Base-by-base conservation (phyloP, 2,888 invertebrate genomes). In the Lithodes maja region DNA sequence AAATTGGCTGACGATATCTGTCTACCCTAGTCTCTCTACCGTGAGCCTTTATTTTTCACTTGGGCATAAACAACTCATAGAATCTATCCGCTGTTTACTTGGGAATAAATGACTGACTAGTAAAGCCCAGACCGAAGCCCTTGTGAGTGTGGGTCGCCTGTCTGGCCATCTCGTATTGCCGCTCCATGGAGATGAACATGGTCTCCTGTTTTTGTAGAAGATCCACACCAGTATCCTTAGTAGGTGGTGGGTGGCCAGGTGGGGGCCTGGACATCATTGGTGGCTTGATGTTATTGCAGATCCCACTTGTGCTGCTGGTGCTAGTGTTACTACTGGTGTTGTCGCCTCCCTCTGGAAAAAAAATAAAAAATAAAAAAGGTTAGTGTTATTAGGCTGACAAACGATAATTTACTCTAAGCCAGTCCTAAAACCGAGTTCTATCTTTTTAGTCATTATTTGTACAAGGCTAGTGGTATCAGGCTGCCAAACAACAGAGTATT, bases 91-190 rank as follows among this genome's bases (percentile, higher is more conserved):
- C n/a, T 3, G 49, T n/a, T 83, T 85, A 89, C 78, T 92, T 92
- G n/a, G 91, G 92, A 81, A 91, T 77, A 52, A 90, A 90, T 52
- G 91, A 89, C 71, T 90, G 90, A 79, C 90, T 91, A 69, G 92
- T 90, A 90, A 94, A 95, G 1, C 95, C 95, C 1, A 95, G 93
- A 3, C 95, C 95, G 12, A 95, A 93, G 3, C 95, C 95, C 83
- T 99, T 95, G 95, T 99, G 98, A 9, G 99, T 98, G 94, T 99
- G 99, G 0, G 99, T 99, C 49, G 98, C 97, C 92, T 98, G 97
- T 68, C 99, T 95, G 0, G 99, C 99, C 85, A 98, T 97, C 94
- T 99, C 98, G 93, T 99, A 99, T 94, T 99, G 99, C 92, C 97
- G 97, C 93, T 99, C 99, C 96, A 99, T 97, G 83, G 97, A 96